Evolutionary conservation across 2,797 vertebrate species (phyloP), one percentile per base, ranked within the genome.

Genomic region (Pseudochromis fuscus): DNA sequence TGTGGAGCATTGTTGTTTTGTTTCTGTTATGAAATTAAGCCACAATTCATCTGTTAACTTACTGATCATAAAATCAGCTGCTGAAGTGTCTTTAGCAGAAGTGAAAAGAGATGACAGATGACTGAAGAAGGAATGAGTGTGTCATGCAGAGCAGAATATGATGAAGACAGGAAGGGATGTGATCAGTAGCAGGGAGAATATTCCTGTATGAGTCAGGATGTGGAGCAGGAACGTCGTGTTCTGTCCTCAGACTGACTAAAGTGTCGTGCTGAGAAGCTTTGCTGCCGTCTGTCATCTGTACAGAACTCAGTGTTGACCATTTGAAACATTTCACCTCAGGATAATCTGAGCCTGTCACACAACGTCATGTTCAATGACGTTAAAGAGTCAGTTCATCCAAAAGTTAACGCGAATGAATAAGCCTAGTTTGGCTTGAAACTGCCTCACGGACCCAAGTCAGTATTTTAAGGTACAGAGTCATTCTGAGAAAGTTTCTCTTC

Each of bases 121-220:
- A 42, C 10, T 45, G 49, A 42, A 35, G 31, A 33, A 45, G 45
- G 8, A 16, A 49, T 40, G 23, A 5, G 3, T 19, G 40, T 19
- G 40, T 19, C 21, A 1, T 45, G 5, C 8, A 35, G 11, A 45
- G 53, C 30, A 55, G 78, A 50, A 58, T 52, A 72, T 8, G 40
- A 44, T 15, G 40, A 82, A 74, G 71, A 13, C 25, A 72, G 52
- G 50, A n/a, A n/a, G n/a, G n/a, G n/a, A n/a, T n/a, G n/a, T n/a
- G n/a, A n/a, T n/a, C n/a, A n/a, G n/a, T n/a, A n/a, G n/a, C n/a
- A n/a, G n/a, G n/a, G n/a, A n/a, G n/a, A n/a, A n/a, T n/a, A n/a
- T n/a, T n/a, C n/a, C n/a, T 51, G 28, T 61, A 58, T 87, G 88
- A 87, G 58, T 87, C 81, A 87, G 50, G 64, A 65, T 68, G 60